These are phyloP conservation scores for Microtus ochrogaster DNA, from an alignment of 2,113 vertebrate species.

Conservation along the genomic window DNA sequence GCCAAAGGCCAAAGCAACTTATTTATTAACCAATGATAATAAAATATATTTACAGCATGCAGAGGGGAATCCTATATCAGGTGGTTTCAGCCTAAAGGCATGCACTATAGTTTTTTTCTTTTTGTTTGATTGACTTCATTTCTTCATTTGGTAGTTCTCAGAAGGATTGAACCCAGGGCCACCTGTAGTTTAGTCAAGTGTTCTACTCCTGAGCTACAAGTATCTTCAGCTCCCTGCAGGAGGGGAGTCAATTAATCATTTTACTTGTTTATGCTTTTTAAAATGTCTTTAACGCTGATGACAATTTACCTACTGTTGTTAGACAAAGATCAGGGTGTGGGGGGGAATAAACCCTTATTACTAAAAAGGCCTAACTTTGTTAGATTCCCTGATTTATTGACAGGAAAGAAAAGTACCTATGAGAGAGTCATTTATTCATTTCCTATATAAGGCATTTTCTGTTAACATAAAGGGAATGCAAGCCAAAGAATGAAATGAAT, in stretches of 20 bases:
- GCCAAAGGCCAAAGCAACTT: too few species aligned
- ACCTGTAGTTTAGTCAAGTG: background rate
- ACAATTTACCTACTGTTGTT: background rate
- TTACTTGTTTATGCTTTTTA: background rate
- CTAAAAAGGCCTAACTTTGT: background rate
- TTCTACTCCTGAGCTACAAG: background rate
- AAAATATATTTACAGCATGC: too few species aligned
- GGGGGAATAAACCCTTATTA: background rate
- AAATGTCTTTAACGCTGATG: background rate
- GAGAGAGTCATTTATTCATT: slow-evolving; percentile 1
- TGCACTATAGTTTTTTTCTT: background rate
- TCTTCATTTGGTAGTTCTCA: background rate
- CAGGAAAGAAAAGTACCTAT: background rate
- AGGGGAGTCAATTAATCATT: background rate
- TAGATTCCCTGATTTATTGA: background rate
- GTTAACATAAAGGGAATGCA: background rate
- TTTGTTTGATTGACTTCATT: background rate
- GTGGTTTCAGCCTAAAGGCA: background rate
- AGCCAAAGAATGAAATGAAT: slow-evolving; percentile 40
- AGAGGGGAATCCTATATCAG: too few species aligned
- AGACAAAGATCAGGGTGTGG: background rate
- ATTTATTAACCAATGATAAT: too few species aligned
- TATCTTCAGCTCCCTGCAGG: background rate
- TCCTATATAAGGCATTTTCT: background rate
- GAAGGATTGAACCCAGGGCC: background rate